Evolutionary conservation across 2,113 vertebrate genomes (phyloP), one percentile per base, ranked within the genome.

Genomic region (Rhinoderma darwinii): DNA sequence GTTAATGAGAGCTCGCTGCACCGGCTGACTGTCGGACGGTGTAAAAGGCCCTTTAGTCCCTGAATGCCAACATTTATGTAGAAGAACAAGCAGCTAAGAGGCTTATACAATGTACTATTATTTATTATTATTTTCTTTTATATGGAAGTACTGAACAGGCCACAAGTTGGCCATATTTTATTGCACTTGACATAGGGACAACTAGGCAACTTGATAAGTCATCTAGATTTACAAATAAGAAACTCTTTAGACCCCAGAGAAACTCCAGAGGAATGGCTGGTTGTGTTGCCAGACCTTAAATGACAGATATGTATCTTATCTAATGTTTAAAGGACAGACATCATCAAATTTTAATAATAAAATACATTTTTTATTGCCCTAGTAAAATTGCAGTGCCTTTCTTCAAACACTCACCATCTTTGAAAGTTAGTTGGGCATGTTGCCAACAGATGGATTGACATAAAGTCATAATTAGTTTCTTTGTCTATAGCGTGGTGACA

Each of bases 301-400:
- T 86, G 85, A 59, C 50, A 86, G 85, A 50, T 87, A 87, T 63
- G 68, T 61, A 61, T 82, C 78, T 63, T 63, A 73, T 75, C 51
- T 82, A 51, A 87, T 75, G 78, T 87, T 75, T 82, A 74, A 82
- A 87, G 68, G 79, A 82, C 68, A 63, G 79, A 68, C 43, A 30
- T 87, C 78, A 87, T 82, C 86, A 87, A 87, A 87, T 82, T 87
- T 87, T 87, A 87, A 87, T 87, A 82, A 87, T 82, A 32, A 82
- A 82, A 82, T 82, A 50, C 63, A 86, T 87, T 63, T 87, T 87
- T 87, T 82, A 87, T 87, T 82, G 70, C 86, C 25, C 51, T 44
- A 74, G 70, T 87, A 73, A 87, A 81, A 87, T 80, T 43, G 22
- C 76, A 41, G 66, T 81, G 66, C 66, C 41, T 63, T 47, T 82